Evolutionary conservation across 2,888 invertebrate genomes (phyloP), one percentile per base, ranked within the genome.

Genomic region (Meteorus cinctellus): DNA sequence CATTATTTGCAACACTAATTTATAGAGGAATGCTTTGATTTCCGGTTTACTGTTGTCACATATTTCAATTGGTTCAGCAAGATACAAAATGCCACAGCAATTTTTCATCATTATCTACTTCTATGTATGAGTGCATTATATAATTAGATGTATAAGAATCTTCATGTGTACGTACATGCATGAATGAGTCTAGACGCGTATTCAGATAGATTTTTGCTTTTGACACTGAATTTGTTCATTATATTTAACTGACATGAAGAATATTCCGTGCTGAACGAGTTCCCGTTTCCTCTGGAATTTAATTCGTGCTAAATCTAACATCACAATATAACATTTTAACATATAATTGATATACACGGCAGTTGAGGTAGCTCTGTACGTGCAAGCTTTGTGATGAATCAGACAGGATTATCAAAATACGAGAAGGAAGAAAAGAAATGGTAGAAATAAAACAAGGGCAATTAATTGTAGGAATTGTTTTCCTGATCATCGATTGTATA

Each of bases 311-410:
- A 55, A 48, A 66, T 71, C 34, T 36, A 36, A 76, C 72, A 69
- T 45, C 69, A 63, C 63, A 76, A 76, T 67, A 4, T 0, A 12
- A 67, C 34, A 62, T 72, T 36, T 16, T 5, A 24, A 55, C 14
- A 34, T 51, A 16, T 5, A 24, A 51, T 10, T 24, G 29, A 74
- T 41, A 63, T 31, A 66, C 29, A 59, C 24, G n/a, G 36, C 63
- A 71, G 66, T 71, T 72, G 24, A 67, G 48, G 68, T 45, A 55
- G 69, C 63, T 62, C n/a, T 63, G 41, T 24, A 34, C 24, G 19
- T 10, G 4, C 29, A 29, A 31, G 10, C n/a, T 19, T 60, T 27
- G 60, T 45, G 36, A 24, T 24, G n/a, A 31, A 12, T 41, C 3
- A 27, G 14, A 14, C 12, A 4, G 10, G 8, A 19, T 55, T 6